phyloP scores from a whole-genome alignment of 2,888 invertebrate species.

The Sycophila texana region DNA sequence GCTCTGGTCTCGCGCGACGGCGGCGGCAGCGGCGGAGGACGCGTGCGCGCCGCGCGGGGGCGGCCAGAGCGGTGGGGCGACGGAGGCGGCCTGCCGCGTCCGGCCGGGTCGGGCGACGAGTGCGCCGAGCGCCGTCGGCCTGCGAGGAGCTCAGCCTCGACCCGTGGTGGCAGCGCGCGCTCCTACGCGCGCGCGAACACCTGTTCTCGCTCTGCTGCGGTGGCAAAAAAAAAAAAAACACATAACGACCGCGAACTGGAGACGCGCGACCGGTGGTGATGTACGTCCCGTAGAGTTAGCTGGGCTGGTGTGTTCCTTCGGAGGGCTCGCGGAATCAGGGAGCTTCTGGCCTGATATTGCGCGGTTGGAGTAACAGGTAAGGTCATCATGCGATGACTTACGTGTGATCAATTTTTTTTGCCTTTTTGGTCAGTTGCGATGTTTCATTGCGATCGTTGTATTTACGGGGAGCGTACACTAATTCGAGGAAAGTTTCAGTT shows the following conservation, averaged over 20 bases:
- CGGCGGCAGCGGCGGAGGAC: not conserved
- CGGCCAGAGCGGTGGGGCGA: not conserved
- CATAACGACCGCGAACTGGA: not conserved
- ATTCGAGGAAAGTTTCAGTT: too few relatives aligned
- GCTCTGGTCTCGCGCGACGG: not conserved
- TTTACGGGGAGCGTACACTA: too few relatives aligned
- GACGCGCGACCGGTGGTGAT: conserved; percentile 1
- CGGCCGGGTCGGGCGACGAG: conserved; percentile 49
- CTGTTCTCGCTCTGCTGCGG: not conserved
- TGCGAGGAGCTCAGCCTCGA: conserved; percentile 5
- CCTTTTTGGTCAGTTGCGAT: too few relatives aligned
- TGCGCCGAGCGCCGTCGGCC: conserved; percentile 50
- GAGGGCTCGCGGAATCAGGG: not conserved
- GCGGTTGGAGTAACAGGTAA: conserved; percentile 5
- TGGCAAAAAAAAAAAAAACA: not conserved
- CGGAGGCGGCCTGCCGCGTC: conserved; percentile 26
- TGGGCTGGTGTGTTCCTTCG: not conserved
- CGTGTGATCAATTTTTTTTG: too few relatives aligned
- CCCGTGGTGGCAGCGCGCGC: not conserved
- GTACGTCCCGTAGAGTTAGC: not conserved
- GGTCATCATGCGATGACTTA: not conserved
- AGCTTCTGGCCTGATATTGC: not conserved
- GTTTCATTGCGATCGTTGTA: too few relatives aligned
- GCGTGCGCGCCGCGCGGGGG: conserved; percentile 19
- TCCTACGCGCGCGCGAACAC: not conserved